Conservation (phyloP, 2,797 vertebrate genomes). For the Pelochelys cantorii region DNA sequence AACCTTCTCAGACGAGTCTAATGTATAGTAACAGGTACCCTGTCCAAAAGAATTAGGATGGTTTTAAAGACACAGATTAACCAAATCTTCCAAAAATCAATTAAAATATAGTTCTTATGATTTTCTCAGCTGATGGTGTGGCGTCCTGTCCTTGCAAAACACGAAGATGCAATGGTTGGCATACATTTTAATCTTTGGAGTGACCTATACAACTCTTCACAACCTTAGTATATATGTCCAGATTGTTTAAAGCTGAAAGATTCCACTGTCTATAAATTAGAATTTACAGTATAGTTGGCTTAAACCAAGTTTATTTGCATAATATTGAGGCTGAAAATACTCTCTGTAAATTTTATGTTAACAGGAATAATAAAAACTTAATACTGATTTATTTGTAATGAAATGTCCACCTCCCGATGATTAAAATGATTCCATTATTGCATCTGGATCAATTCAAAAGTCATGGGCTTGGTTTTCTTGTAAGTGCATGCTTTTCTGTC, state of each 20-base stretch:
- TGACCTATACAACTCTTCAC: background rate
- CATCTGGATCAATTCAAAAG: constrained; percentile 70
- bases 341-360: background rate
- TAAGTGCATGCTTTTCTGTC: constrained; percentile 73
- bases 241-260: background rate
- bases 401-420: background rate
- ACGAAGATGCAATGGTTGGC: constrained; percentile 80
- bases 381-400: background rate
- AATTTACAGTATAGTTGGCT: background rate
- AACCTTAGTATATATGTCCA: background rate
- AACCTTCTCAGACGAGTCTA: constrained; percentile 99
- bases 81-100: constrained; percentile 72
- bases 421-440: constrained; percentile 80
- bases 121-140: constrained; percentile 76
- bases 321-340: background rate
- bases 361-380: background rate
- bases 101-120: constrained; percentile 76
- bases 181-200: constrained; percentile 61
- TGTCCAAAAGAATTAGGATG: constrained; percentile 75
- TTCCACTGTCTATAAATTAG: background rate
- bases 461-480: background rate
- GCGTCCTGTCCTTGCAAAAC: constrained; percentile 74
- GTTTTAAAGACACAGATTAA: constrained; percentile 78
- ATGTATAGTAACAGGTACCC: constrained; percentile 97
- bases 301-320: background rate